Base-by-base conservation (phyloP, 2,888 invertebrate genomes). In the Ormyrus labotus region DNA sequence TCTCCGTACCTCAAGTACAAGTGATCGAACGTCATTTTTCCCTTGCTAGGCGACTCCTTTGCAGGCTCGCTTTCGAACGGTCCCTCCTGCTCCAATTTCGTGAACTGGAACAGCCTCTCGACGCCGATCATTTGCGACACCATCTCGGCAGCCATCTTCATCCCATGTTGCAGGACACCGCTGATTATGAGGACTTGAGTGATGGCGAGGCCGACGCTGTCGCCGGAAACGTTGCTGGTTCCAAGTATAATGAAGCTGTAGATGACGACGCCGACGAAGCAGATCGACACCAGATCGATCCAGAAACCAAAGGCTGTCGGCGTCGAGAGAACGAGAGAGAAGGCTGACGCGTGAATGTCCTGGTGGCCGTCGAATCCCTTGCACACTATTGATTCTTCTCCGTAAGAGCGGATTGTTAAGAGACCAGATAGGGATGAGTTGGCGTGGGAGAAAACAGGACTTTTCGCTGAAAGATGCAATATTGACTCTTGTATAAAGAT, bases 361-460 rank as follows among this genome's bases (percentile, higher is more conserved):
- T 96, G 96, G 83, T 95, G 92, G 53, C 90, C 89, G 87, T 96
- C 96, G 85, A 96, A 96, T 86, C 96, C 96, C 85, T 94, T 92
- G 69, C 94, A 93, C 70, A 98, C 94, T 86, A 95, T 92, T 82
- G 94, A 92, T 89, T 96, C 93, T 0, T 95, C 95, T 50, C 93
- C 92, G 0, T 95, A 94, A 0, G 97, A 95, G 79, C 98, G 93
- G 82, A 99, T 97, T 0, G 97, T 97, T 57, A 96, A 94, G 48
- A 98, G 93, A 2, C 98, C 98, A 82, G 95, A 93, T 6, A 98
- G 92, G 0, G 97, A 95, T 0, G 97, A 95, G 13, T 96, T 95
- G 84, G 98, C 94, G 88, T 98, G 97, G 0, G 97, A 96, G 89
- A 97, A 98, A 0, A 98, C 96, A 0, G 98, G 98, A 91, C 97